A percentile compares a stretch with the other conserved stretches of the same genome.
Evolutionary conservation across 2,797 vertebrate species (phyloP).

Genomic region (Xerus rutilus): DNA sequence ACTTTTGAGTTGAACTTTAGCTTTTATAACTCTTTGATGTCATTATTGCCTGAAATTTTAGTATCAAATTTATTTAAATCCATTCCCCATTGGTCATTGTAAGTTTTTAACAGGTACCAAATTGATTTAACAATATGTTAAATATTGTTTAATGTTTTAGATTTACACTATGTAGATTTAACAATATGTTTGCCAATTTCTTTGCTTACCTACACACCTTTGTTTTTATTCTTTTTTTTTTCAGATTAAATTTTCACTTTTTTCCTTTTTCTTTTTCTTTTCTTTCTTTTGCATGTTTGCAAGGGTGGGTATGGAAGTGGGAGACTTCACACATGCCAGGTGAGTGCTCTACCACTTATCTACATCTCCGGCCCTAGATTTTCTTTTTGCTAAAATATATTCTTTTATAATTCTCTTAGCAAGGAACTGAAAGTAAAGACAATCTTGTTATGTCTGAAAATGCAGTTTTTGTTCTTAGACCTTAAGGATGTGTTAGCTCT

Average conservation of each 20-base stretch:
- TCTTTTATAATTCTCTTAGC: constrained; percentile 1
- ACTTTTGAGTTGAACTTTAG: background rate
- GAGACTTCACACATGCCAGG: too few species aligned
- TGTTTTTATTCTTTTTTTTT: background rate
- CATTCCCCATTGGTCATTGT: background rate
- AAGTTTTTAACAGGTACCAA: background rate
- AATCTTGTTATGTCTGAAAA: background rate
- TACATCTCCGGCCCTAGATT: background rate
- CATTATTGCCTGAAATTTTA: constrained; percentile 2
- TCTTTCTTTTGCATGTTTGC: too few species aligned
- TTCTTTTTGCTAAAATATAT: constrained; percentile 11
- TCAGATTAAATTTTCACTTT: background rate
- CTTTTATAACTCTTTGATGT: background rate
- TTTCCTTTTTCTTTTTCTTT: background rate
- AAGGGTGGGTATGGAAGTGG: background rate
- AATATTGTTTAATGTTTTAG: too few species aligned
- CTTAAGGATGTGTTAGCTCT: background rate
- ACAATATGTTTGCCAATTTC: background rate
- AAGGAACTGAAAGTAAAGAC: background rate
- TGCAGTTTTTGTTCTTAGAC: background rate
- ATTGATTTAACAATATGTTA: background rate
- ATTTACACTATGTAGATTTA: too few species aligned
- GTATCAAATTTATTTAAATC: background rate
- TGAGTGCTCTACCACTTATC: background rate
- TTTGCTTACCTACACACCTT: background rate